These are phyloP conservation scores for Plotosus lineatus DNA, from an alignment of 2,113 vertebrate genomes.

Conservation along the genomic window DNA sequence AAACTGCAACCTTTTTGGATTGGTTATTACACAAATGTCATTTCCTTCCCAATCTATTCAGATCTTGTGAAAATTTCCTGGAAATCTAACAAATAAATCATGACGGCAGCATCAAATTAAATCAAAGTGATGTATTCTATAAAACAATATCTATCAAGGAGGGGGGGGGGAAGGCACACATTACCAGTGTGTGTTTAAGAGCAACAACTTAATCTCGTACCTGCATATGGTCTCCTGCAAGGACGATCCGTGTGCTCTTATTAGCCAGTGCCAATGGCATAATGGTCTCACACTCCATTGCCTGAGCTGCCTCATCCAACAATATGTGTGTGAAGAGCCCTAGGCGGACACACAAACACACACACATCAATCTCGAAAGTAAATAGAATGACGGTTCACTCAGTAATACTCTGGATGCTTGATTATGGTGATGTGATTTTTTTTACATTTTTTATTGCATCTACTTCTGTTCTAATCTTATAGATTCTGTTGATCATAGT, in stretches of 20 bases:
- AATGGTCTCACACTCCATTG: constrained; percentile 99
- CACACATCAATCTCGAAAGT: neutral
- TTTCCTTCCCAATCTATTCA: neutral
- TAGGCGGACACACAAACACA: constrained; percentile 63
- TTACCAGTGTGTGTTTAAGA: neutral
- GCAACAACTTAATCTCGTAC: constrained; percentile 62
- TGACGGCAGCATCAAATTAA: neutral
- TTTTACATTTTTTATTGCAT: too few relatives aligned
- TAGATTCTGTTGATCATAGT: too few relatives aligned
- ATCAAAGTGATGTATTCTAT: neutral
- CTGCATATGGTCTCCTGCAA: constrained; percentile 99
- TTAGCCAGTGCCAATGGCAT: constrained; percentile 96
- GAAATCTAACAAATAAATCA: neutral
- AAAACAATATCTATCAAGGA: neutral
- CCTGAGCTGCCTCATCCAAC: constrained; percentile 97
- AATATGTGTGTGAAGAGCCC: constrained; percentile 96
- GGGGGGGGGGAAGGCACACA: neutral
- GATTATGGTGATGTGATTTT: too few relatives aligned
- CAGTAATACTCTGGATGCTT: too few relatives aligned
- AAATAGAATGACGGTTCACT: neutral
- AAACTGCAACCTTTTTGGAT: neutral
- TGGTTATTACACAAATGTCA: neutral
- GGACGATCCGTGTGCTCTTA: constrained; percentile 88
- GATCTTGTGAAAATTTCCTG: neutral
- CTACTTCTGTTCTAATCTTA: too few relatives aligned